Conservation (phyloP, 2,113 vertebrate genomes). For the Odontophorus gujanensis region DNA sequence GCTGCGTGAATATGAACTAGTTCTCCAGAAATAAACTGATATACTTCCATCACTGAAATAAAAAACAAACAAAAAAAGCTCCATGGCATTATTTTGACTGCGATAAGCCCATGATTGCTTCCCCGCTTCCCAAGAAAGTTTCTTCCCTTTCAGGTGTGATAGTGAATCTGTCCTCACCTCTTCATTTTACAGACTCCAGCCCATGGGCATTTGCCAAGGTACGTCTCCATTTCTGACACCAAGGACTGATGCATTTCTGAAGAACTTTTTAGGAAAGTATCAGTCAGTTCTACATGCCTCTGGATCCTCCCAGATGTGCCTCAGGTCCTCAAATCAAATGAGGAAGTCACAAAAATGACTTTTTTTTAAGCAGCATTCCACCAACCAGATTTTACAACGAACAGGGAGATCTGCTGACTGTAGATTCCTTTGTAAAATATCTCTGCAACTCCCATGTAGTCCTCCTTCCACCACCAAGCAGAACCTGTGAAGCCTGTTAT, state of each 20-base stretch:
- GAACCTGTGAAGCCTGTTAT: neutral
- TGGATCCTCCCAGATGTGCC: neutral
- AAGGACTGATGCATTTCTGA: neutral
- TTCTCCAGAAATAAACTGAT: neutral
- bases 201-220: neutral
- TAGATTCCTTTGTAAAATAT: neutral
- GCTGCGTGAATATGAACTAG: neutral
- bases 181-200: neutral
- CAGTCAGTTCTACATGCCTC: neutral
- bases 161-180: neutral
- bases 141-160: neutral
- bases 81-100: neutral
- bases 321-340: accelerated
- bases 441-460: neutral
- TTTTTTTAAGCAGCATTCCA: neutral
- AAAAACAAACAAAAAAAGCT: neutral
- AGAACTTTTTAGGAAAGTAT: neutral
- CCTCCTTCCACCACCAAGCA: neutral
- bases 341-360: accelerated
- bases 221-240: neutral
- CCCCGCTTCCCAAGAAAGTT: neutral
- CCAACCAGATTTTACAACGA: neutral
- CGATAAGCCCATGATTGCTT: neutral
- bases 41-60: neutral
- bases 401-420: neutral